Evolutionary conservation across 2,888 invertebrate genomes (phyloP).

Genomic region (Epirrhoe tristata): DNA sequence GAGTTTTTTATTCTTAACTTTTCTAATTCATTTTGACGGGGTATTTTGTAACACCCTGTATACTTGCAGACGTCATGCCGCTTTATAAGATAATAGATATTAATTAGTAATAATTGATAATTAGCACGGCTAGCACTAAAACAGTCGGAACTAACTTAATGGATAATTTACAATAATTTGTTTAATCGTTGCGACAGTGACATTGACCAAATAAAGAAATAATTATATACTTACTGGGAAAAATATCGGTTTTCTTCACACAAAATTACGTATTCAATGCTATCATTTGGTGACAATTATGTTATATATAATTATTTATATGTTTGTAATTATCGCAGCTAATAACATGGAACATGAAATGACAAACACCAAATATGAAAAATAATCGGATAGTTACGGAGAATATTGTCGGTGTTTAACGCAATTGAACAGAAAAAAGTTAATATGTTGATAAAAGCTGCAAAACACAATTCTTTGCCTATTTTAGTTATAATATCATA

Average conservation of each 20-base stretch:
- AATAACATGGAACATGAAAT: slow-evolving; percentile 13
- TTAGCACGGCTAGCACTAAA: neutral
- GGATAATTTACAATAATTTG: slow-evolving; percentile 16
- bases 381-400: slow-evolving; percentile 29
- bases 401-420: slow-evolving; percentile 31
- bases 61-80: neutral
- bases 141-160: slow-evolving; percentile 13
- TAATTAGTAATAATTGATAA: slow-evolving; percentile 25
- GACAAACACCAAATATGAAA: slow-evolving; percentile 20
- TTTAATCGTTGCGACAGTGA: slow-evolving; percentile 10
- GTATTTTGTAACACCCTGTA: too few relatives aligned
- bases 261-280: slow-evolving; percentile 7
- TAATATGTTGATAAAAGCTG: slow-evolving; percentile 25
- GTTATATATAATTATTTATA: slow-evolving; percentile 7
- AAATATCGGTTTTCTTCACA: slow-evolving; percentile 23
- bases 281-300: slow-evolving; percentile 23
- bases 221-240: slow-evolving; percentile 19
- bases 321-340: slow-evolving; percentile 12
- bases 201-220: slow-evolving; percentile 31
- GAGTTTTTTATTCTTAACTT: neutral
- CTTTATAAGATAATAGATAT: slow-evolving; percentile 10
- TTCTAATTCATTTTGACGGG: too few relatives aligned
- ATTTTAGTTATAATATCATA: slow-evolving; percentile 19
- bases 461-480: slow-evolving; percentile 31
- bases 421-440: slow-evolving; percentile 14